Evolutionary conservation across 1,140 invertebrate species (phyloP).

Genomic region (Calliopsis andreniformis): DNA sequence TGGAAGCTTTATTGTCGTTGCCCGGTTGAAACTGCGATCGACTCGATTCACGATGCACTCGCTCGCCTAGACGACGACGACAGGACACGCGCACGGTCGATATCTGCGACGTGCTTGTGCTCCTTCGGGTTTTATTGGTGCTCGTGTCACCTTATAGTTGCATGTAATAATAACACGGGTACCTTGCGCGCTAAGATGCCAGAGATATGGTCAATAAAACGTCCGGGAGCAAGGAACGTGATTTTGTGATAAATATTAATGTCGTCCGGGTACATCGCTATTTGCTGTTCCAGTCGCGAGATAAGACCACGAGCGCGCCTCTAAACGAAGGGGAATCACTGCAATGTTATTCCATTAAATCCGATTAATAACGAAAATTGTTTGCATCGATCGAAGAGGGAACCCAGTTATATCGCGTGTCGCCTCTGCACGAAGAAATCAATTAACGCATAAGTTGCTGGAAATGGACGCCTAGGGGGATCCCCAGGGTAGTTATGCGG

Average conservation of each 20-base stretch:
- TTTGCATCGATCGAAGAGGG: slow-evolving; percentile 15
- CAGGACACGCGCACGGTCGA: slow-evolving; percentile 24
- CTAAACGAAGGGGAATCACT: slow-evolving; percentile 21
- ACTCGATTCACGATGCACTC: neutral
- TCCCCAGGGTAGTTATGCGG: too few species aligned
- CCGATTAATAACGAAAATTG: slow-evolving; percentile 42
- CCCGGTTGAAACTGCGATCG: slow-evolving; percentile 43
- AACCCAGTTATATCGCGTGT: slow-evolving; percentile 1
- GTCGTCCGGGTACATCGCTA: slow-evolving; percentile 3
- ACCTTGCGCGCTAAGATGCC: slow-evolving; percentile 32
- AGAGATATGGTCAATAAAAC: slow-evolving; percentile 59
- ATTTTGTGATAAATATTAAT: slow-evolving; percentile 65
- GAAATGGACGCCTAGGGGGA: neutral
- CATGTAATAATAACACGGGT: slow-evolving; percentile 56
- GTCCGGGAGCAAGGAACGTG: slow-evolving; percentile 48
- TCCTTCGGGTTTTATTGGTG: slow-evolving; percentile 50
- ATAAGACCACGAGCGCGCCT: slow-evolving; percentile 11
- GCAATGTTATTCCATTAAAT: slow-evolving; percentile 29
- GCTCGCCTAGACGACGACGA: neutral
- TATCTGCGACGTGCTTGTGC: slow-evolving; percentile 17
- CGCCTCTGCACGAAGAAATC: neutral
- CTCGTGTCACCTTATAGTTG: slow-evolving; percentile 11
- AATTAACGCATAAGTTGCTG: neutral
- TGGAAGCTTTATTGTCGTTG: slow-evolving; percentile 41
- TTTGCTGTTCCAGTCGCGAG: slow-evolving; percentile 7